These are phyloP conservation scores for Gulo gulo DNA, from an alignment of 2,113 vertebrate genomes.

Conservation along the genomic window DNA sequence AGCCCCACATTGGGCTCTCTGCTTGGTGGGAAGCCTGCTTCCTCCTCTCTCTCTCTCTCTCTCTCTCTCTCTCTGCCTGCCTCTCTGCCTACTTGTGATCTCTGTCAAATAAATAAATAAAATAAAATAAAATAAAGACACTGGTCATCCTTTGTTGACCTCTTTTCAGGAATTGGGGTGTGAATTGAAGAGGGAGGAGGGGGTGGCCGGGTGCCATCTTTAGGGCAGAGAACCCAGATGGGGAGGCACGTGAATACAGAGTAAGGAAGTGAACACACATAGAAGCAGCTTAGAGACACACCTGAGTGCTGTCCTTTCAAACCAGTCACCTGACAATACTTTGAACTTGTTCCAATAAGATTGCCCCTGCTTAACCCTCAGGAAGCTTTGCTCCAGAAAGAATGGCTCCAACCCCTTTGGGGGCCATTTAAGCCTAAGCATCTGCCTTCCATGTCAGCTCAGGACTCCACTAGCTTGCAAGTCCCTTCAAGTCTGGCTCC, in stretches of 20 bases:
- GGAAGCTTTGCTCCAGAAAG: neutral
- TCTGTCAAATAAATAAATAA: no score
- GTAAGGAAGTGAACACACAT: neutral
- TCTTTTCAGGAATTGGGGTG: neutral
- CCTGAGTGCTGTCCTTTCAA: neutral
- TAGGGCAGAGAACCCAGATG: neutral
- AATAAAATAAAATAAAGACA: neutral
- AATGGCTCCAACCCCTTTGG: neutral
- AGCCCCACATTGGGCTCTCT: no score
- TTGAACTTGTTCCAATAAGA: neutral
- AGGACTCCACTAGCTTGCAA: neutral
- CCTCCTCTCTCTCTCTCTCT: no score
- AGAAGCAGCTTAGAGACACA: neutral
- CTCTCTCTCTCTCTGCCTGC: no score
- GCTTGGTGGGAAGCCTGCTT: no score
- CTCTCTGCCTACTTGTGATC: no score
- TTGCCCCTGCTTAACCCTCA: fast-evolving
- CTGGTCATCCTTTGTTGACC: neutral
- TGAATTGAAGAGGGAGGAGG: neutral
- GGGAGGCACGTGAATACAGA: neutral
- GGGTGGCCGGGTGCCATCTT: neutral
- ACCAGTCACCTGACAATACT: neutral
- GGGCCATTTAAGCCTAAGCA: neutral
- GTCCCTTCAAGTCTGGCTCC: neutral
- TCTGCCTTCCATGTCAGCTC: neutral